Evolutionary conservation across 2,888 invertebrate species (phyloP), one percentile per base, ranked within the genome.

Genomic region (Nemotelus nigrinus): DNA sequence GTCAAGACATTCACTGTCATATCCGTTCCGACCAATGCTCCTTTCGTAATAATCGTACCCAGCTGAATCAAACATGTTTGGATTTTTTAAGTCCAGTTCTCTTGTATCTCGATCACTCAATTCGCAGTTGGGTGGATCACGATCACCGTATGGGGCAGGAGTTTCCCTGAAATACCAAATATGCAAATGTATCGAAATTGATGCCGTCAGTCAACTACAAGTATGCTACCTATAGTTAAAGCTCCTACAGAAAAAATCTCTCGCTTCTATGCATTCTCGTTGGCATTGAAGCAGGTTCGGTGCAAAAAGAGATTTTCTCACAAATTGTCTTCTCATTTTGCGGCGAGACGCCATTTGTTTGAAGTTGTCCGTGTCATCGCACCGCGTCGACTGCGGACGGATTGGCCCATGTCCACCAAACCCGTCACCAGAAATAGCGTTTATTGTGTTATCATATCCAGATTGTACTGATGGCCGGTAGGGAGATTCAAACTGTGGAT

Each of bases 31-130:
- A 53, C 93, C 92, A 76, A 92, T 89, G 77, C 93, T 92, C 82
- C 94, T 89, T 86, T 96, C 95, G 83, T 96, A 95, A 85, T 93
- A 96, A 84, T 95, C 94, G 84, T 93, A 96, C 84, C 92, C 95
- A 45, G 94, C 94, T 55, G 91, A 92, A 84, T 96, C 96, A 84
- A 96, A 96, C 85, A 93, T 93, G 64, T 93, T 91, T 1, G 96
- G 94, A 88, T 96, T 96, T 75, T 93, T 94, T 78, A 94, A 90
- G 84, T 96, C 95, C 84, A 96, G 88, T 83, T 95, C 94, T 76
- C 94, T 89, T 0, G 94, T 93, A 84, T 96, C 96, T 68, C 94
- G 90, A 84, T 96, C 96, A 84, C 95, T 96, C 5, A 97, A 88
- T 85, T 97, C 96, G 84, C 96, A 97, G 85, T 97, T 97, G 58